Conservation (phyloP, 2,797 vertebrate species). For the Neopelma chrysocephalum region DNA sequence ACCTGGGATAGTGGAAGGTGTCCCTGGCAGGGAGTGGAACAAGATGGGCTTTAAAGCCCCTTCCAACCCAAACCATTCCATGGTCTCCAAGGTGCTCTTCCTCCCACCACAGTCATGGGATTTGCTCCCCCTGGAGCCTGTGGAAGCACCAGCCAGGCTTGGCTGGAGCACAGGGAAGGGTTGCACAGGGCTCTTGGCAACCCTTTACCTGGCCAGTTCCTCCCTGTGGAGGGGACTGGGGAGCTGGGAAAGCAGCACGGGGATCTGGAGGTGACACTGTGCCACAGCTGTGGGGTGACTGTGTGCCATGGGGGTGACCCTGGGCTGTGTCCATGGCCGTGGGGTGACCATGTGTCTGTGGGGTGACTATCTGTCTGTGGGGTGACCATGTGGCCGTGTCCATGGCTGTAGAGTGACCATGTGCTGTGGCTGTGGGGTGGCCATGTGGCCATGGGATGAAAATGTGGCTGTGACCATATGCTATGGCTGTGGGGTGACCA, state of each 20-base stretch:
- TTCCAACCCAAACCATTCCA: neutral
- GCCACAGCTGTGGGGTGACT: no score
- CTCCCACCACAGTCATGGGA: fast-evolving
- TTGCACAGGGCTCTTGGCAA: neutral
- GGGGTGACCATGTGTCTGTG: no score
- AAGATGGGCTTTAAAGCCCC: neutral
- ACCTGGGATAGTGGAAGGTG: neutral
- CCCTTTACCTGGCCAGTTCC: neutral
- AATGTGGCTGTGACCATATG: no score
- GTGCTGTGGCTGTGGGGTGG: neutral
- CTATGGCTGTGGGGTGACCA: no score
- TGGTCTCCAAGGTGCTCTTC: neutral
- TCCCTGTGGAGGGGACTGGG: neutral
- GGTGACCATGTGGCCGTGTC: no score
- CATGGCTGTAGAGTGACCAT: neutral
- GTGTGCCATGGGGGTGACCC: no score
- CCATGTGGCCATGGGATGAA: neutral
- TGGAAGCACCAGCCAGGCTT: neutral
- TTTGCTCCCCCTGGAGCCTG: neutral
- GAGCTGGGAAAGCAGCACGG: neutral
- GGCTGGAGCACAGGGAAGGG: neutral
- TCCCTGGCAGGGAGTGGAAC: neutral
- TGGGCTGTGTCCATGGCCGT: no score
- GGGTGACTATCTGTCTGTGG: no score
- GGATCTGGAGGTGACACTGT: neutral